Evolutionary conservation across 2,797 vertebrate species (phyloP), one percentile per base, ranked within the genome.

Genomic region (Micropoecilia bifurca): DNA sequence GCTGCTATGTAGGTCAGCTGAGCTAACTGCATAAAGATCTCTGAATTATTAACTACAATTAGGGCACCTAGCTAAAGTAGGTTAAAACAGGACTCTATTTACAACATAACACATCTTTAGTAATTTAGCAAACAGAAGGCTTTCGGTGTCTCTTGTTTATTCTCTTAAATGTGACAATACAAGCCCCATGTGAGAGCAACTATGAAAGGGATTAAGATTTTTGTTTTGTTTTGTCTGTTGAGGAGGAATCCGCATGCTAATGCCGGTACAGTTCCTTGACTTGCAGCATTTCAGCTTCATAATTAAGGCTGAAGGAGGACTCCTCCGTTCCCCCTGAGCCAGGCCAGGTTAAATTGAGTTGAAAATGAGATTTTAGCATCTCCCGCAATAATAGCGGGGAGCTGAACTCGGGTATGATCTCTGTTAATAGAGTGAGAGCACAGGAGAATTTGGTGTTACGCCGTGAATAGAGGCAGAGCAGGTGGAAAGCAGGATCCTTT

Each of bases 371-470:
- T 96, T 96, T 95, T 95, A 96, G 94, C 96, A 94, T 95, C 93
- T 91, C 87, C 92, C 90, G 91, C 93, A 93, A 93, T 95, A 95
- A 95, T 96, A 95, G 95, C 92, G 36, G 95, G 92, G 88, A 94
- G 93, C 93, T 95, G 93, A 95, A 95, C 92, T 92, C 91, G 93
- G 91, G 93, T 95, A 89, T 95, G 93, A 93, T 95, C 95, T 93
- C 93, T 89, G 96, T 96, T 96, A 96, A 96, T 96, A 95, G 96
- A 96, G 95, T 95, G 95, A 95, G 94, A 96, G 93, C 96, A 95
- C 95, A 90, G 88, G 96, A 96, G 96, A 93, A 94, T 96, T 96
- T 89, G 94, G 95, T 96, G 96, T 95, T 95, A 95, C 84, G 57
- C 91, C 84, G 94, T 92, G 93, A 95, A 94, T 93, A 88, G 91